These are phyloP conservation scores for Metalampra italica DNA, from an alignment of 2,888 invertebrate genomes.

Conservation along the genomic window DNA sequence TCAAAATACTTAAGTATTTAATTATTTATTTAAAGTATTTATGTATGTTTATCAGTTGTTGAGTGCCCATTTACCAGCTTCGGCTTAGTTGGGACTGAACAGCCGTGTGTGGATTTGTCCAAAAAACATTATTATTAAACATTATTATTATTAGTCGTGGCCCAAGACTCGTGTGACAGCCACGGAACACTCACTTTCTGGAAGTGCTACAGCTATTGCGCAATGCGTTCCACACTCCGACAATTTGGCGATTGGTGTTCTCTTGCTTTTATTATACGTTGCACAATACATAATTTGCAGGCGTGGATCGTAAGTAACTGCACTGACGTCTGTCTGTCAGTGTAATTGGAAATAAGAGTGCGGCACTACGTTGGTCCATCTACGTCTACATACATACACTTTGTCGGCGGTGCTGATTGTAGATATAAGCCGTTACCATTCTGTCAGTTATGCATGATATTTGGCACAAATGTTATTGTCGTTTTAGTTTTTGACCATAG, in stretches of 20 bases:
- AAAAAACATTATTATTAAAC: too few species aligned
- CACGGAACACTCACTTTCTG: neutral
- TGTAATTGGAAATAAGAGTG: conserved; percentile 33
- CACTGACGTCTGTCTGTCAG: conserved; percentile 34
- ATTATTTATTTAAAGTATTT: too few species aligned
- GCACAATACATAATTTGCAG: conserved; percentile 53
- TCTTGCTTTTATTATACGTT: conserved; percentile 35
- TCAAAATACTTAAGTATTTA: too few species aligned
- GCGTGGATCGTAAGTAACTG: conserved; percentile 33
- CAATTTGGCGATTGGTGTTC: conserved; percentile 28
- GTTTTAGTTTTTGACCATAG: too few species aligned
- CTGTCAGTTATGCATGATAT: too few species aligned
- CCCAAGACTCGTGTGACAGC: too few species aligned
- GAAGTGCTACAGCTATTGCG: conserved; percentile 14
- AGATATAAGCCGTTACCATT: neutral
- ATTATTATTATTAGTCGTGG: too few species aligned
- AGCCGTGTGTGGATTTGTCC: too few species aligned
- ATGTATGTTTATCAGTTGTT: too few species aligned
- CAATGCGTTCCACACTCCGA: conserved; percentile 30
- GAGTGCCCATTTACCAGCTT: too few species aligned
- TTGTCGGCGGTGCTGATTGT: neutral
- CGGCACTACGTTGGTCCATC: neutral
- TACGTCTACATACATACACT: neutral
- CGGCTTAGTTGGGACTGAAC: too few species aligned
- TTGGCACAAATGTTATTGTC: too few species aligned